Evolutionary conservation across 2,797 vertebrate species (phyloP).

Genomic region (Cheirogaleus major): DNA sequence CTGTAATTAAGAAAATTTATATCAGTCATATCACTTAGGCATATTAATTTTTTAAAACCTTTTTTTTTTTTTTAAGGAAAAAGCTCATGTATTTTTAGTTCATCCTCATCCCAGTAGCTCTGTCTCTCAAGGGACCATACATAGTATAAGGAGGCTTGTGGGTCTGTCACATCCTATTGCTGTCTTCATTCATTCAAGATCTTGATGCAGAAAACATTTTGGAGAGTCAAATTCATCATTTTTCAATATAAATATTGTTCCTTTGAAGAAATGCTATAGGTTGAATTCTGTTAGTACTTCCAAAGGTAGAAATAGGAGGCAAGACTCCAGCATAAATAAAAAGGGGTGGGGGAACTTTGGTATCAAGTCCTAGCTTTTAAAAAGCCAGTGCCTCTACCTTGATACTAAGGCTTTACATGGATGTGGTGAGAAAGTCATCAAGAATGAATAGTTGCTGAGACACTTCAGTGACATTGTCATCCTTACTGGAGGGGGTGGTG

Average conservation of each 20-base stretch:
- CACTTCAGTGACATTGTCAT: not conserved
- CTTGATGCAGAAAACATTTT: slow-evolving; percentile 11
- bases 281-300: not conserved
- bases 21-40: slow-evolving; percentile 12
- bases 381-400: not conserved
- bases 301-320: not conserved
- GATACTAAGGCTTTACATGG: not conserved
- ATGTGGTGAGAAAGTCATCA: not conserved
- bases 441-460: not conserved
- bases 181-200: not conserved
- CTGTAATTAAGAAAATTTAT: not conserved
- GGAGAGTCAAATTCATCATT: not conserved
- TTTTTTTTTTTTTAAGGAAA: not conserved
- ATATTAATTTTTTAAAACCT: not conserved
- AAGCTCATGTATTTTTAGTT: not conserved
- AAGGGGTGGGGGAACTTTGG: not conserved
- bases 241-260: slow-evolving; percentile 14
- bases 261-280: not conserved
- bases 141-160: not conserved
- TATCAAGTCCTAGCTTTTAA: not conserved
- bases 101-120: not conserved
- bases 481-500: not conserved
- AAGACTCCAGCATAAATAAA: not conserved
- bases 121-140: not conserved
- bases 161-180: not conserved